Base-by-base conservation (phyloP, 2,797 vertebrate species). In the Hemibagrus guttatus region DNA sequence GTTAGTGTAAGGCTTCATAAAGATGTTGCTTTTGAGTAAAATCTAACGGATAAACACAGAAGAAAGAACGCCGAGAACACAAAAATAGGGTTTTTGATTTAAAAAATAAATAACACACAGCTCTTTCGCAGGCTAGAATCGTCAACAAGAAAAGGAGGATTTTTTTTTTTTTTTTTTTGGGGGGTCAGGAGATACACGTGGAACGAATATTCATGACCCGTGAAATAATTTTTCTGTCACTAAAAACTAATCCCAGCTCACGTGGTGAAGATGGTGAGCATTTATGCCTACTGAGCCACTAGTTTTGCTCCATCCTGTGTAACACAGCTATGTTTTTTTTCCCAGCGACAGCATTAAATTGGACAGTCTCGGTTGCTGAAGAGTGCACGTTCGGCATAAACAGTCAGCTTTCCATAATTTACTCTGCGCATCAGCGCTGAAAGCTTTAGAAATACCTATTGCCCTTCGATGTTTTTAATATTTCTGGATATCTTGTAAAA, bases 331-430 rank as follows among this genome's bases (percentile, higher is more conserved):
- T 90, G 49, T 0, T 17, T 49, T 12, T 72, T 91, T 85, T 89
- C 89, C 84, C 88, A 90, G 90, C 89, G 87, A 86, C 91, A 88
- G 89, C 91, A 92, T 93, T 93, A 93, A 93, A 95, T 93, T 93
- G 92, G 90, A 93, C 90, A 92, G 88, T 89, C 89, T 93, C 78
- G 39, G 71, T 90, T 79, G 39, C 59, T 46, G 80, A 91, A 90
- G 91, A 87, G 88, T 90, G 90, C 90, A 89, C 83, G 88, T 64
- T 61, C 23, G 31, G 56, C 59, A 76, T 56, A 83, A 86, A 75
- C 59, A 66, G 28, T 54, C 12, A n/a, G 68, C 54, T 82, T 82
- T 86, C 58, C 58, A 52, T 82, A 31, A 72, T 74, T 86, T 56
- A 74, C 39, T 86, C 49, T 0, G 11, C n/a, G n/a, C 3, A 82